Evolutionary conservation across 2,113 vertebrate species (phyloP).

Genomic region (western clawed frog (Xenopus tropicalis)): UCB_Xtro_10.0 CM004443.2:109690501-109691000

Average conservation of each 20-base stretch:
- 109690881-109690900: background rate
- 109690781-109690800: slow-evolving; percentile 5
- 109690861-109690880: slow-evolving; percentile 17
- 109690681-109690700: background rate
- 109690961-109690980: slow-evolving; percentile 10
- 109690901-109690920: slow-evolving; percentile 3
- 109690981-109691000: background rate
- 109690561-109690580: background rate
- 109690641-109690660: background rate
- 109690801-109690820: slow-evolving; percentile 16
- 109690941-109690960: slow-evolving; percentile 15
- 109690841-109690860: slow-evolving; percentile 17
- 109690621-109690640: background rate
- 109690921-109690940: slow-evolving; percentile 15
- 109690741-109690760: slow-evolving; percentile 10
- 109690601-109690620: background rate
- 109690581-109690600: background rate
- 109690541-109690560: too few species aligned
- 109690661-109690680: background rate
- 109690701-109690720: background rate
- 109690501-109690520: background rate
- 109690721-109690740: background rate
- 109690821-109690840: slow-evolving; percentile 14
- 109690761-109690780: background rate
- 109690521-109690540: too few species aligned